phyloP scores from a whole-genome alignment of 1,140 invertebrate genomes.

The Drosophila obscura region DNA sequence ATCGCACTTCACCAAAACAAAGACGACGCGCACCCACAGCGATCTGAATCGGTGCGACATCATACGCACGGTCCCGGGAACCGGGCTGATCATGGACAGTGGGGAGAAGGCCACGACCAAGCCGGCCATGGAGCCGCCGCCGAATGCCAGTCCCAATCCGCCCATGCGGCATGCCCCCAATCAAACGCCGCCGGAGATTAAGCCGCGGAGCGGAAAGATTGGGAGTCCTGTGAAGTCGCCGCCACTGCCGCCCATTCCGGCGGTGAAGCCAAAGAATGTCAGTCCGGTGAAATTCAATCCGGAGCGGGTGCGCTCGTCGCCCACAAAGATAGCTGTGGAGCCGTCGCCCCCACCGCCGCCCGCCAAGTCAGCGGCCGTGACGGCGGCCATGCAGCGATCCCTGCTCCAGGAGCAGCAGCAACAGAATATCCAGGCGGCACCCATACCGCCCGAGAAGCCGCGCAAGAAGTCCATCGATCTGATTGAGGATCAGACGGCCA shows the following conservation, averaged over 20 bases:
- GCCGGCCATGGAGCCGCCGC: conserved; percentile 25
- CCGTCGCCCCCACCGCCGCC: conserved; percentile 72
- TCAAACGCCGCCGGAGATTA: conserved; percentile 72
- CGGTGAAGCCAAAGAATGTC: conserved; percentile 76
- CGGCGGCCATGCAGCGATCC: conserved; percentile 71
- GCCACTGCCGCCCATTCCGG: conserved; percentile 81
- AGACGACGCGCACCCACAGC: conserved; percentile 87
- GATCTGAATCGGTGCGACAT: conserved; percentile 86
- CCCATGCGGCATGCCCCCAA: conserved; percentile 50
- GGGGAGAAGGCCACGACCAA: conserved; percentile 46
- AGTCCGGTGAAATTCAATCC: conserved; percentile 73
- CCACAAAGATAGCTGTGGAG: conserved; percentile 66
- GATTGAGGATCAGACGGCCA: conserved; percentile 61
- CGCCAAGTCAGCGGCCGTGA: conserved; percentile 76
- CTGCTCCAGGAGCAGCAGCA: conserved; percentile 63
- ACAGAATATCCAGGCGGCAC: conserved; percentile 40
- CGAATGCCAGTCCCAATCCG: conserved; percentile 52
- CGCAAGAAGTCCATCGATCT: conserved; percentile 81
- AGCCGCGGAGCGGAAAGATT: conserved; percentile 75
- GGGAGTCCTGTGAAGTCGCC: conserved; percentile 81
- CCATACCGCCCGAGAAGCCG: conserved; percentile 76
- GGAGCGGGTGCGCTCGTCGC: conserved; percentile 64
- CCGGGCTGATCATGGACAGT: conserved; percentile 70
- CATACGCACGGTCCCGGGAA: conserved; percentile 81
- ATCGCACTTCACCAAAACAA: conserved; percentile 92